Base-by-base conservation (phyloP, 2,888 invertebrate genomes). In the Hermaeophaga mercurialis region DNA sequence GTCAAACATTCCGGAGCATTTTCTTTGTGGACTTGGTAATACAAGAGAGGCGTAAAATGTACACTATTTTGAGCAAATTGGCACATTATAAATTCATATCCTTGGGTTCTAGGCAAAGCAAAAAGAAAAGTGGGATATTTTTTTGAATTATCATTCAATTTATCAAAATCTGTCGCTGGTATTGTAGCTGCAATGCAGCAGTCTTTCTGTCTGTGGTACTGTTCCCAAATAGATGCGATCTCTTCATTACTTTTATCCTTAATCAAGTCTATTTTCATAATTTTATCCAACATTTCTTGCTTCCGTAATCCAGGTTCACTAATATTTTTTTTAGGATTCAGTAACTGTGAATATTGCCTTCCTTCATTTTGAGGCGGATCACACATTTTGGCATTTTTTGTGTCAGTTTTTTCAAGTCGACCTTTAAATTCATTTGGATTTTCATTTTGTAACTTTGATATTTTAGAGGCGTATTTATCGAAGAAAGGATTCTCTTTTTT, bases 1-100 rank as follows among this genome's bases (percentile, higher is more conserved):
- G 88, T 90, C 18, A 94, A 80, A 73, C 92, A 92, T 75, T 93
- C 93, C 0, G 94, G 93, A 0, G 94, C 90, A 78, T 93, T 92
- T 76, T 93, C 94, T 70, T 89, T 88, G 70, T 93, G 91, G 65
- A 88, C 88, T 82, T 94, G 94, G 76, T 88, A 94, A 68, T 90
- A 90, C 28, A 93, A 79, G 6, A 94, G 78, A 0, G 94, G 90
- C 1, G 94, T 94, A 73, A 94, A 91, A 73, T 94, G 92, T 14
- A 90, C 84, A 41, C 87, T 80, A 63, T 89, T 85, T 1, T 83
- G 84, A 33, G 82, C 79, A 73, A 86, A 89, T 73, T 94, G 93
- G 47, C 85, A 80, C 80, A 94, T 81, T 49, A 94, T 85, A 74
- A 94, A 94, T 76, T 94, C 94, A 71, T 91, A 94, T 8, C 94